Conservation (phyloP, 2,113 vertebrate genomes). For the Myiopsitta monachus region DNA sequence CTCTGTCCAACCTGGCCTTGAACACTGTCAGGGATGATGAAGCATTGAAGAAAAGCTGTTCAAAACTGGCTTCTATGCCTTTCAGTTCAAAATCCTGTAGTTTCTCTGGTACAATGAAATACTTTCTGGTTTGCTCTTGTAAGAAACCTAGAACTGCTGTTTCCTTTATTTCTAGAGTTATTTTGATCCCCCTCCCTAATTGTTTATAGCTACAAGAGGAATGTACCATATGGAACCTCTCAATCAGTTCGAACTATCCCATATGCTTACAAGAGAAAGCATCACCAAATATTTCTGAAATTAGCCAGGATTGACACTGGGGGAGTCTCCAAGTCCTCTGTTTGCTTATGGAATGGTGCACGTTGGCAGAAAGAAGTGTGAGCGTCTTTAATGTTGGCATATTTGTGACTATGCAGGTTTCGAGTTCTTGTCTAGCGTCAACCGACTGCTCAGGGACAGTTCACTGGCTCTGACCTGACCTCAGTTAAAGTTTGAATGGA, state of each 20-base stretch:
- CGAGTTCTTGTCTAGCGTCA: not conserved
- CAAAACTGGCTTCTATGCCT: not conserved
- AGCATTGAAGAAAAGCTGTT: not conserved
- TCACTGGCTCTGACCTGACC: not conserved
- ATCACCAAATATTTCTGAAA: not conserved
- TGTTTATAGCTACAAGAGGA: not conserved
- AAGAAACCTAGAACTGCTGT: not conserved
- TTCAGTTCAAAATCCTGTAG: not conserved
- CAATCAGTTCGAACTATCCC: not conserved
- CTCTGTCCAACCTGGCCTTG: not conserved
- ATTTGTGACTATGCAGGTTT: not conserved
- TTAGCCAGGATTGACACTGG: not conserved
- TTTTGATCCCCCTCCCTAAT: not conserved
- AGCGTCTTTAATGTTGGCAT: not conserved
- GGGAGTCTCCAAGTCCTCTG: not conserved
- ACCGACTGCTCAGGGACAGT: accelerated
- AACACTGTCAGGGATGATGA: not conserved
- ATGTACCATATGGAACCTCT: not conserved
- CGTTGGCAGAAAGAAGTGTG: not conserved
- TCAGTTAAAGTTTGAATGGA: not conserved
- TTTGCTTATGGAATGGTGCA: not conserved
- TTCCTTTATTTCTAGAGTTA: not conserved
- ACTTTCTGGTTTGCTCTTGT: not conserved
- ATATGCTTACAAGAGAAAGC: not conserved
- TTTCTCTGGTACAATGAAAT: not conserved